phyloP scores from a whole-genome alignment of 2,888 invertebrate genomes.

The Caenorhabditis plicata region DNA sequence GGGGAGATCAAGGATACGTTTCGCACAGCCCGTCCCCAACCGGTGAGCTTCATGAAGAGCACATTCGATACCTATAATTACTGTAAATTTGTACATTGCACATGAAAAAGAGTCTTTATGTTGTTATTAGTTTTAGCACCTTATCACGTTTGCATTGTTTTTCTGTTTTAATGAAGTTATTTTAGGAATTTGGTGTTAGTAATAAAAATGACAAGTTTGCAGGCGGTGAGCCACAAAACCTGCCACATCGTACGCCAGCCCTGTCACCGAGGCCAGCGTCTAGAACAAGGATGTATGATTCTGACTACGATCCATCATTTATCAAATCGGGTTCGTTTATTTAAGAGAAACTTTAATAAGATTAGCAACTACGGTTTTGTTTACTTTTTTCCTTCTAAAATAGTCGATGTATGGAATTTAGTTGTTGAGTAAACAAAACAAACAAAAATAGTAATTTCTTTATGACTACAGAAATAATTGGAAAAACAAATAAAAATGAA shows the following conservation, averaged over 20 bases:
- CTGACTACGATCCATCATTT: conserved; percentile 35
- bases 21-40: conserved; percentile 47
- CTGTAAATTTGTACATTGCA: conserved; percentile 1
- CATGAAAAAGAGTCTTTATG: no score
- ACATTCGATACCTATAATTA: conserved; percentile 17
- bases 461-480: conserved; percentile 10
- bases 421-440: neutral
- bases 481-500: no score
- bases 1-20: conserved; percentile 50
- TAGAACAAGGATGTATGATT: conserved; percentile 40
- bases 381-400: conserved; percentile 3
- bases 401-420: conserved; percentile 19
- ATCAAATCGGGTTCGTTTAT: conserved; percentile 24
- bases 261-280: conserved; percentile 45
- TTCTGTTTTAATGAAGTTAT: no score
- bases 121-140: no score
- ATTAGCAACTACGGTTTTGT: conserved; percentile 25
- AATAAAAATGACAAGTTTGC: conserved; percentile 7
- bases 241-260: conserved; percentile 50
- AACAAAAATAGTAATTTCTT: conserved; percentile 10
- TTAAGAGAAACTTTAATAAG: conserved; percentile 36
- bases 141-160: no score
- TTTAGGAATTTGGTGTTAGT: neutral
- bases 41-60: conserved; percentile 35
- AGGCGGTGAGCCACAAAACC: conserved; percentile 28